Percentiles rank a stretch among this genome's conserved stretches.
phyloP scores from a whole-genome alignment of 1,140 invertebrate species.

The Microplitis mediator region DNA sequence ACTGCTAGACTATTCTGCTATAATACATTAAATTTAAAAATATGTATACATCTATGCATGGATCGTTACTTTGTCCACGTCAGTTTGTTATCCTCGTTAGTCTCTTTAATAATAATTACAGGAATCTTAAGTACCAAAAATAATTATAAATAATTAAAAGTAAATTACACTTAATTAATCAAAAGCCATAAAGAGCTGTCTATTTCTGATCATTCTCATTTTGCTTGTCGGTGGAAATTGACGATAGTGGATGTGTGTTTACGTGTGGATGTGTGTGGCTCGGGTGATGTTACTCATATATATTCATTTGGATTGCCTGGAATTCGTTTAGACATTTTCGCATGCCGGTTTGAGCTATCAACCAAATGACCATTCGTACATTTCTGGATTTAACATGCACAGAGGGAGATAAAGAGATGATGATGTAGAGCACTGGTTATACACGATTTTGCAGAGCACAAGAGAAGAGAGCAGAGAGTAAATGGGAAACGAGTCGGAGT shows the following conservation, averaged over 20 bases:
- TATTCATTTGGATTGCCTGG: not conserved
- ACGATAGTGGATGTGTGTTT: no score
- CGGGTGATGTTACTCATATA: no score
- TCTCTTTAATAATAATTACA: conserved; percentile 10
- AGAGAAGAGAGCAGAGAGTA: not conserved
- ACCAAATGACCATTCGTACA: conserved; percentile 54
- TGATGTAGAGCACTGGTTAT: not conserved
- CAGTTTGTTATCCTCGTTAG: no score
- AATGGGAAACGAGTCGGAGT: not conserved
- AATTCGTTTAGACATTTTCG: conserved; percentile 46
- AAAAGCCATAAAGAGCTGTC: no score
- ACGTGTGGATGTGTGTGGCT: no score
- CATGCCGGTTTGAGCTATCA: conserved; percentile 54
- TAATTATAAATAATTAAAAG: no score
- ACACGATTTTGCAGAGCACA: no score
- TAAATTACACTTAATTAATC: no score
- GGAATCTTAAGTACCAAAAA: no score
- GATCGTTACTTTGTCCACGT: conserved; percentile 31
- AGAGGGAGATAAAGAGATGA: conserved; percentile 14
- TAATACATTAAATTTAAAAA: conserved; percentile 1
- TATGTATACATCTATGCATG: conserved; percentile 8
- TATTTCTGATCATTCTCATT: no score
- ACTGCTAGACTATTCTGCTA: not conserved
- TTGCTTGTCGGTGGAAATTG: no score
- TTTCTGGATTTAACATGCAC: not conserved